These are phyloP conservation scores for Machaerirhynchus nigripectus DNA, from an alignment of 2,113 vertebrate species.

Conservation along the genomic window DNA sequence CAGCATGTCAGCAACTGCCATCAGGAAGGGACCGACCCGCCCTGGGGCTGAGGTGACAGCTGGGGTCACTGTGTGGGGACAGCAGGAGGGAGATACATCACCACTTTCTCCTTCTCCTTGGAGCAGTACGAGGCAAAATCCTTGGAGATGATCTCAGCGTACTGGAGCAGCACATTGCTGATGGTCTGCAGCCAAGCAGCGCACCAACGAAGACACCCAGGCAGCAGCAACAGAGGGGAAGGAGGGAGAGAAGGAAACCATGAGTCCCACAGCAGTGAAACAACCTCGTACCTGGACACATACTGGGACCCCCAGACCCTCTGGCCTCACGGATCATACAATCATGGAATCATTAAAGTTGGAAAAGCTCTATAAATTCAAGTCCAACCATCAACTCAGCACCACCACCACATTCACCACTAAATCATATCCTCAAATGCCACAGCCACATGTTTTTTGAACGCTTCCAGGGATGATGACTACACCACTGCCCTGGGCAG, in stretches of 20 bases:
- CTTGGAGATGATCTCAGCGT: constrained; percentile 93
- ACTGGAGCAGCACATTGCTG: constrained; percentile 95
- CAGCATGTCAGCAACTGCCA: background rate
- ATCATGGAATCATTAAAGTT: background rate
- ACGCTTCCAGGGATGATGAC: background rate
- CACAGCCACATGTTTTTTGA: background rate
- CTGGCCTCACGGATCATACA: background rate
- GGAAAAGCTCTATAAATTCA: background rate
- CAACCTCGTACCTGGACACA: background rate
- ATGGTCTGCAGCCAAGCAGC: constrained; percentile 81
- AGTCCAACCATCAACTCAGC: background rate
- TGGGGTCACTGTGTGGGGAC: background rate
- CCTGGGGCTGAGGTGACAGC: background rate
- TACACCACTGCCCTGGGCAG: background rate
- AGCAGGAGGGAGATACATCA: constrained; percentile 53
- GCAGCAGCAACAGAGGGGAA: background rate
- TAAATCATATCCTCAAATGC: background rate
- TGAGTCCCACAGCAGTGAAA: background rate
- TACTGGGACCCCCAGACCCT: background rate
- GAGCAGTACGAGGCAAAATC: constrained; percentile 91
- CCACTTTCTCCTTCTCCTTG: constrained; percentile 95
- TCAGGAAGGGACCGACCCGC: rapidly evolving
- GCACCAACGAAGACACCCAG: background rate
- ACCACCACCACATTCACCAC: background rate
- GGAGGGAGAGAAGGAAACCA: background rate